These are phyloP conservation scores for Timema cristinae DNA, from an alignment of 2,888 invertebrate species.

Conservation along the genomic window DNA sequence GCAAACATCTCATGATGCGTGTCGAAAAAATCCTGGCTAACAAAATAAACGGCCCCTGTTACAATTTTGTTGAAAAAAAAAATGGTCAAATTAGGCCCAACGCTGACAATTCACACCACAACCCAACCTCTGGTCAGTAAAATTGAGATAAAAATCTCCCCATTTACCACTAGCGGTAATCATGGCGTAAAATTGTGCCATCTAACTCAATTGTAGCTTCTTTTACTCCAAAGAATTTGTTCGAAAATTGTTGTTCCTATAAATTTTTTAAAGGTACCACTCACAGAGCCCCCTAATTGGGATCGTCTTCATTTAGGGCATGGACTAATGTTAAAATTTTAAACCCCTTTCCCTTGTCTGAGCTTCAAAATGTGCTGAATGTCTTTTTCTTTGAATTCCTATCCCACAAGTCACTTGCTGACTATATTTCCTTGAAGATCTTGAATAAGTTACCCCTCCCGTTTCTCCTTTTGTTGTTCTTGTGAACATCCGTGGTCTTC, in stretches of 20 bases:
- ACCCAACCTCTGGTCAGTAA: too few relatives aligned
- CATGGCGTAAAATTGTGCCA: too few relatives aligned
- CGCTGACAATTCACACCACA: too few relatives aligned
- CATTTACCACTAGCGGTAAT: too few relatives aligned
- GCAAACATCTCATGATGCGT: too few relatives aligned
- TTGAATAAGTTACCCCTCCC: neutral
- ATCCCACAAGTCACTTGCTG: neutral
- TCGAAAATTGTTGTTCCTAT: neutral
- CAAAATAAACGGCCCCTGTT: too few relatives aligned
- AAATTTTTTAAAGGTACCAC: neutral
- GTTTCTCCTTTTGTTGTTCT: neutral
- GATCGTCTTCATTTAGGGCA: neutral
- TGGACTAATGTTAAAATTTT: neutral
- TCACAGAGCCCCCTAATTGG: neutral
- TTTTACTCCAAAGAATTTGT: neutral
- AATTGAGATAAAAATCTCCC: too few relatives aligned
- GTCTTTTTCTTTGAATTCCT: too few relatives aligned
- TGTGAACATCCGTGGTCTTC: constrained; percentile 19
- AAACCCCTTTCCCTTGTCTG: neutral
- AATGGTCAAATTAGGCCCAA: too few relatives aligned
- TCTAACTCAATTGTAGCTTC: too few relatives aligned
- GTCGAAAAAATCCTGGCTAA: too few relatives aligned
- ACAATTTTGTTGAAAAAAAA: too few relatives aligned
- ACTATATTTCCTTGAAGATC: neutral
- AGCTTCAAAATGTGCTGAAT: neutral